Evolutionary conservation across 2,113 vertebrate genomes (phyloP).

Genomic region (Hippocampus comes): DNA sequence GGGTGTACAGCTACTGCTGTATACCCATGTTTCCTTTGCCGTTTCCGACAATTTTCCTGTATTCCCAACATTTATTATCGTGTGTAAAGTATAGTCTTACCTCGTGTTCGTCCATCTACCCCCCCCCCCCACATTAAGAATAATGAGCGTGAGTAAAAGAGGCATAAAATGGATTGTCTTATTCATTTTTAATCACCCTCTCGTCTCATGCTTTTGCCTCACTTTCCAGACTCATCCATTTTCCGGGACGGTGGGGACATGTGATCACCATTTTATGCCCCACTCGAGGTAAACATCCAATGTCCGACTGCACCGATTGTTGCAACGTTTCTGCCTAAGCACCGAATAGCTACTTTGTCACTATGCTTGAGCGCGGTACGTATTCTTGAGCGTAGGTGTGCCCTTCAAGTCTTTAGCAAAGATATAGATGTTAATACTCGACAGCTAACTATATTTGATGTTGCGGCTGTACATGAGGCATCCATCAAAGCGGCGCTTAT

Average conservation of each 20-base stretch:
- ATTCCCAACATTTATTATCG: not conserved
- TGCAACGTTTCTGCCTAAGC: not conserved
- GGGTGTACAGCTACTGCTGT: too few species aligned
- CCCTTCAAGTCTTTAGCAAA: not conserved
- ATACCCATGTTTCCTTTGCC: too few species aligned
- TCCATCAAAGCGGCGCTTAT: not conserved
- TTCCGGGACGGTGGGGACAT: conserved; percentile 2
- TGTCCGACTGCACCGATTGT: not conserved
- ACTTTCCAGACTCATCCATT: conserved; percentile 12
- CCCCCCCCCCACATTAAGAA: not conserved
- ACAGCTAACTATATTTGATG: not conserved
- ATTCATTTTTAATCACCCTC: conserved; percentile 28
- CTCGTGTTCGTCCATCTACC: too few species aligned
- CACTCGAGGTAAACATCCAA: conserved; percentile 10
- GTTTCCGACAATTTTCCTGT: not conserved
- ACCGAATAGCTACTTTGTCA: not conserved
- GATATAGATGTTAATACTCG: too few species aligned
- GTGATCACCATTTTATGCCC: conserved; percentile 24
- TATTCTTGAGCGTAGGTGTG: not conserved
- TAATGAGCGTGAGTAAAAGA: not conserved
- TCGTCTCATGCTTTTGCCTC: conserved; percentile 4
- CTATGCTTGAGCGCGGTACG: too few species aligned
- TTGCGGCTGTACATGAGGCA: not conserved
- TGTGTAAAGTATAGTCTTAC: not conserved
- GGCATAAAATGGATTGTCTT: conserved; percentile 14